These are phyloP conservation scores for Allobates femoralis DNA, from an alignment of 2,797 vertebrate species.

Conservation along the genomic window DNA sequence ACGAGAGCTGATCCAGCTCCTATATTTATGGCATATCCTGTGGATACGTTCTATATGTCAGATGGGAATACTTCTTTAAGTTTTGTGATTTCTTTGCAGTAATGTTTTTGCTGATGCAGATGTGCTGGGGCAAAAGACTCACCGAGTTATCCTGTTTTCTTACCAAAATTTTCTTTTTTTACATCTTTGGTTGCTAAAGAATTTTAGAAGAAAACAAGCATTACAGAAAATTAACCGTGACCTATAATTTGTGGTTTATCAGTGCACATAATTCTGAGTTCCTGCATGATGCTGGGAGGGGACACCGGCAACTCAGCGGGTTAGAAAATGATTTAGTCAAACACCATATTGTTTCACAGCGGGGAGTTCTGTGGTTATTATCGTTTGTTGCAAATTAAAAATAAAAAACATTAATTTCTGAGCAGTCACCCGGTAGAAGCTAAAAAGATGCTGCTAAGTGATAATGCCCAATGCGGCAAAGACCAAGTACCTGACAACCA, in stretches of 20 bases:
- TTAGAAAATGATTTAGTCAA: conserved; percentile 33
- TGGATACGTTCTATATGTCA: no score
- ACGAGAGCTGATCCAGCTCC: no score
- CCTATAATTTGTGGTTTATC: conserved; percentile 33
- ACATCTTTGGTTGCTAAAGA: conserved; percentile 2
- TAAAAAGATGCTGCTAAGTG: neutral
- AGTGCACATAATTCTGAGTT: conserved; percentile 9
- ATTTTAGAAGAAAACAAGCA: neutral
- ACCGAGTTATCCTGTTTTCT: neutral
- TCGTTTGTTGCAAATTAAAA: neutral
- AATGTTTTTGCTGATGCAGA: neutral
- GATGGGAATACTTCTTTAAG: neutral
- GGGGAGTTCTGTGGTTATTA: neutral
- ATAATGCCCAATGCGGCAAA: neutral
- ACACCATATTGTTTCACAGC: conserved; percentile 16
- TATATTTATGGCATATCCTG: no score
- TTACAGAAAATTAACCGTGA: neutral
- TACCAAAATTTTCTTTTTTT: neutral
- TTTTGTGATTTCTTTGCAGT: neutral
- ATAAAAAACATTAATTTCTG: neutral
- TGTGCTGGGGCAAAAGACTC: neutral
- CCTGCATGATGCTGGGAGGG: conserved; percentile 17
- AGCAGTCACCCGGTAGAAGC: neutral
- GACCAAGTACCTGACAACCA: neutral
- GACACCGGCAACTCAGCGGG: conserved; percentile 1